These are phyloP conservation scores for Rhagoletis zephyria DNA, from an alignment of 1,140 invertebrate genomes.

Conservation along the genomic window DNA sequence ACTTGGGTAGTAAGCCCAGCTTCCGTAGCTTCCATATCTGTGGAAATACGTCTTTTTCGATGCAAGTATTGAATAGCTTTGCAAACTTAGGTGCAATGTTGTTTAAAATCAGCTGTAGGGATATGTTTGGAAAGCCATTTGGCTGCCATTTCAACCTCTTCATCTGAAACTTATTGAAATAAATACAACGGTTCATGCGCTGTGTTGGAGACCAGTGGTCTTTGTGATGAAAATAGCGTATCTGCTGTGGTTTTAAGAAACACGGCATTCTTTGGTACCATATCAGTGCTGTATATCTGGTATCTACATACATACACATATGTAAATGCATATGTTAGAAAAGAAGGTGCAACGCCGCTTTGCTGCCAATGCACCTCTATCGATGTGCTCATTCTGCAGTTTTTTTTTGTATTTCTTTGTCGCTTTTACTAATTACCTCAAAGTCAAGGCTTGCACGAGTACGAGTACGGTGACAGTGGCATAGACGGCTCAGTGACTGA, in stretches of 20 bases:
- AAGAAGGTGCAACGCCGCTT: too few relatives aligned
- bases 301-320: too few relatives aligned
- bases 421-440: conserved; percentile 38
- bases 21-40: too few relatives aligned
- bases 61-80: too few relatives aligned
- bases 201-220: neutral
- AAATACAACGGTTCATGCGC: neutral
- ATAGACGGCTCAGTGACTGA: neutral
- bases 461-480: neutral
- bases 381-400: neutral
- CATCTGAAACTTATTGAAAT: neutral
- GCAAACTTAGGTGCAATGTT: too few relatives aligned
- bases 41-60: too few relatives aligned
- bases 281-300: neutral
- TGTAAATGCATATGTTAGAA: too few relatives aligned
- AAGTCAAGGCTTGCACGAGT: conserved; percentile 29
- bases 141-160: neutral
- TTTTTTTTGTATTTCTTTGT: conserved; percentile 10
- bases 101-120: too few relatives aligned
- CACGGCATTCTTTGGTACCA: neutral
- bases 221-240: neutral
- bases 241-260: neutral
- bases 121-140: neutral
- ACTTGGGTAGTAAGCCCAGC: too few relatives aligned
- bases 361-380: neutral